Evolutionary conservation across 2,888 invertebrate genomes (phyloP).

Genomic region (Epistrophe eligans): DNA sequence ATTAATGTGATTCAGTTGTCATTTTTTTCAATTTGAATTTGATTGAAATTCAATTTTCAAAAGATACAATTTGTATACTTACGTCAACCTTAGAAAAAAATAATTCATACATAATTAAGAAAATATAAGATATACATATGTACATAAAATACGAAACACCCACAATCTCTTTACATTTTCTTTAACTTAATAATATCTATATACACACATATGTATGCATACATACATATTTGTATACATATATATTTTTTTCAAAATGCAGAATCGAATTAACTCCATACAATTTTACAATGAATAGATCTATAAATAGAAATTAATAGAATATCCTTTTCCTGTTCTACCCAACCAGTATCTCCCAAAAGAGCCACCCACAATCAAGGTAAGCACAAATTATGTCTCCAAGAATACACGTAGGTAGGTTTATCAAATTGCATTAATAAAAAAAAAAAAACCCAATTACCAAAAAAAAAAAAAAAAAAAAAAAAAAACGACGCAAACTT

Average conservation of each 20-base stretch:
- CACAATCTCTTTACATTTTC: background rate
- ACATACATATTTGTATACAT: background rate
- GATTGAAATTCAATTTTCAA: too few relatives aligned
- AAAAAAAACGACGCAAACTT: background rate
- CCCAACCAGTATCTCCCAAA: background rate
- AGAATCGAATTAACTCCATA: slow-evolving; percentile 41
- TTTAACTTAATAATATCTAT: background rate
- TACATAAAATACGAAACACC: slow-evolving; percentile 6
- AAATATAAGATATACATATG: too few relatives aligned
- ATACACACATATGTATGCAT: background rate
- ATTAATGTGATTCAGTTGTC: too few relatives aligned
- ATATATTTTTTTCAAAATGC: slow-evolving; percentile 7
- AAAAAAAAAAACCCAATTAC: background rate
- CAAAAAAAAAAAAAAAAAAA: background rate
- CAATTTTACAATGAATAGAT: slow-evolving; percentile 39
- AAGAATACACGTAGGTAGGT: slow-evolving; percentile 3
- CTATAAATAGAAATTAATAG: slow-evolving; percentile 58
- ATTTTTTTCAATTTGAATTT: too few relatives aligned
- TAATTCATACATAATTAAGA: too few relatives aligned
- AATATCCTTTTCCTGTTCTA: slow-evolving; percentile 35
- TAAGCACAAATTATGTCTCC: slow-evolving; percentile 11
- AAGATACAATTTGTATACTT: too few relatives aligned
- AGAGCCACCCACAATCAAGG: slow-evolving; percentile 4
- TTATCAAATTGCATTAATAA: slow-evolving; percentile 1
- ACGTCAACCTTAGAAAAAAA: too few relatives aligned